phyloP scores from a whole-genome alignment of 2,113 vertebrate species.

The Seriola aureovittata region DNA sequence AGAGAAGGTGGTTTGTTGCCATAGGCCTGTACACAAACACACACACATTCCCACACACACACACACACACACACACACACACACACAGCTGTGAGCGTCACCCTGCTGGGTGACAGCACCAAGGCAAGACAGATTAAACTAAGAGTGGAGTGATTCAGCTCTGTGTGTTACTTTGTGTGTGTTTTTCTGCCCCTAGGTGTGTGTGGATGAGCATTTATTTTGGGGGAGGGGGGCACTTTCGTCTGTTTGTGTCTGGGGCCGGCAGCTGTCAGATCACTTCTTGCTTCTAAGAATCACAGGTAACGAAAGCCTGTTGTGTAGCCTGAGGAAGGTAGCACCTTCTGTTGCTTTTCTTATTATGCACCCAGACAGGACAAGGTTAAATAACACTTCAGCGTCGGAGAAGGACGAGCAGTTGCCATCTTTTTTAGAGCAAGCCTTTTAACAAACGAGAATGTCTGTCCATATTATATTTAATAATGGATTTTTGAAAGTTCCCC shows the following conservation, averaged over 20 bases:
- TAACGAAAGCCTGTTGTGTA: slow-evolving; percentile 64
- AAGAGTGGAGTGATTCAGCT: slow-evolving; percentile 35
- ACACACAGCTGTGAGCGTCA: slow-evolving; percentile 32
- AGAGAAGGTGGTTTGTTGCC: slow-evolving; percentile 50
- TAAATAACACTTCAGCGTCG: slow-evolving; percentile 45
- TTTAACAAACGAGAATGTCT: slow-evolving; percentile 2
- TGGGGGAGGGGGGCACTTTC: not conserved
- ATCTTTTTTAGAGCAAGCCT: slow-evolving; percentile 27
- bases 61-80: not conserved
- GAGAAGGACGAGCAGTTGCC: slow-evolving; percentile 21
- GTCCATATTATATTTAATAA: not conserved
- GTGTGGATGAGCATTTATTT: slow-evolving; percentile 39
- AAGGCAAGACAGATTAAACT: slow-evolving; percentile 62
- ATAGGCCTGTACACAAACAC: slow-evolving; percentile 1
- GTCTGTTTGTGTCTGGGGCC: slow-evolving; percentile 33
- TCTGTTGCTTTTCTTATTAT: slow-evolving; percentile 49
- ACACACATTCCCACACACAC: not conserved
- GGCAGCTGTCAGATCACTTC: slow-evolving; percentile 56
- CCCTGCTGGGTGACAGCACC: slow-evolving; percentile 54
- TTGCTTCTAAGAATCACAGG: slow-evolving; percentile 59
- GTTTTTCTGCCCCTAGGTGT: slow-evolving; percentile 42
- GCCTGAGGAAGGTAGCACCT: slow-evolving; percentile 31
- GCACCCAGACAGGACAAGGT: slow-evolving; percentile 46
- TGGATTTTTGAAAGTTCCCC: no score
- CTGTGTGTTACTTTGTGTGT: slow-evolving; percentile 14